Evolutionary conservation across 2,113 vertebrate species (phyloP).

Genomic region (Noturus placidus): DNA sequence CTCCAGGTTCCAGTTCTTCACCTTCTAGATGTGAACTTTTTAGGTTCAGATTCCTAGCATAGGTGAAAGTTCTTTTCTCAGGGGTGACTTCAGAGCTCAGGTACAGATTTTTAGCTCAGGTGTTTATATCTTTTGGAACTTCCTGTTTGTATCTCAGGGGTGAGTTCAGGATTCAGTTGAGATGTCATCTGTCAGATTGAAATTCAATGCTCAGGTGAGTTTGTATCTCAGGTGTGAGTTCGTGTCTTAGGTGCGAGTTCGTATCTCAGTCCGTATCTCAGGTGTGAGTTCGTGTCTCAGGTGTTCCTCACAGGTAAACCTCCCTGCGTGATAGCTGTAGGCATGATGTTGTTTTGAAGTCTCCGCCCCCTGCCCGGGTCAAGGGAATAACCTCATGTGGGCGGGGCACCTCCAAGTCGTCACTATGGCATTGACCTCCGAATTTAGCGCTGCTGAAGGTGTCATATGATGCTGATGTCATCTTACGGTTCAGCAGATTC

Average conservation of each 20-base stretch:
- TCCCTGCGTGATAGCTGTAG: slow-evolving; percentile 74
- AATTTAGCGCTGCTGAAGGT: slow-evolving; percentile 76
- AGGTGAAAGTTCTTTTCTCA: background rate
- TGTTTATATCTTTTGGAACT: background rate
- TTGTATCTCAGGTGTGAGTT: background rate
- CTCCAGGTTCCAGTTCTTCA: background rate
- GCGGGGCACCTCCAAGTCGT: slow-evolving; percentile 59
- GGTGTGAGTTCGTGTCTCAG: background rate
- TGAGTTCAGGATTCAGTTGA: background rate
- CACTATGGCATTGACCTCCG: slow-evolving; percentile 67
- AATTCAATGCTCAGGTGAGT: background rate
- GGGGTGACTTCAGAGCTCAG: background rate
- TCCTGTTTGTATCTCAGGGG: background rate
- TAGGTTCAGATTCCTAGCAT: background rate
- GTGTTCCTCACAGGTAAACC: slow-evolving; percentile 72
- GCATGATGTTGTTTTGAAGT: slow-evolving; percentile 78
- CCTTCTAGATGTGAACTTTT: background rate
- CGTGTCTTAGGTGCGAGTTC: background rate
- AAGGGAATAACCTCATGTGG: slow-evolving; percentile 73
- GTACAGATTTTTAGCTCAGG: background rate
- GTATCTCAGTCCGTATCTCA: background rate
- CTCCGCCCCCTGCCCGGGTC: slow-evolving; percentile 70
- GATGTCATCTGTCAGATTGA: background rate
- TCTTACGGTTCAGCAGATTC: slow-evolving; percentile 77
- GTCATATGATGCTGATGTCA: slow-evolving; percentile 77